These are phyloP conservation scores for Drosophila neotestacea DNA, from an alignment of 2,888 invertebrate genomes.

Conservation along the genomic window DNA sequence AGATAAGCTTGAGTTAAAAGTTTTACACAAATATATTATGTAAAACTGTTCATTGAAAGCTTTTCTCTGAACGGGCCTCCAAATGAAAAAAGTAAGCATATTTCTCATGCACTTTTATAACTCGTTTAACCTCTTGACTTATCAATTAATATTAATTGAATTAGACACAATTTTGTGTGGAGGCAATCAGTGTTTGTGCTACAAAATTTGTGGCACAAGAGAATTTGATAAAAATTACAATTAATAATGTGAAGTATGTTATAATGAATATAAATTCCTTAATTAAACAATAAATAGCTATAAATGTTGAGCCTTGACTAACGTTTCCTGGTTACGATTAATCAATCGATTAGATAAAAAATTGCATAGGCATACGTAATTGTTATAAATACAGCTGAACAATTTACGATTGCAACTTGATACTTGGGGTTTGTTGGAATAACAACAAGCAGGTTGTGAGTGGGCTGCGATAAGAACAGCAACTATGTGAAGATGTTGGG, in stretches of 20 bases:
- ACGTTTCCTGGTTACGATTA: conserved; percentile 20
- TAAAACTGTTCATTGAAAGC: background rate
- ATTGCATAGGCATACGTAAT: conserved; percentile 13
- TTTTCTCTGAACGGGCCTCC: background rate
- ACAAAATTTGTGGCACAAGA: conserved; percentile 2
- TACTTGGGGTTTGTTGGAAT: conserved; percentile 12
- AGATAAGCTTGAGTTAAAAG: background rate
- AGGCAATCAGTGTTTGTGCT: conserved; percentile 41
- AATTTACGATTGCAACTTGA: conserved; percentile 47
- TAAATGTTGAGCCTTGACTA: conserved; percentile 7
- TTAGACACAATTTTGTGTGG: conserved; percentile 40
- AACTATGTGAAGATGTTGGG: conserved; percentile 22
- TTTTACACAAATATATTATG: background rate
- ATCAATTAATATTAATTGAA: conserved; percentile 71
- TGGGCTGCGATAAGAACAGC: conserved; percentile 18
- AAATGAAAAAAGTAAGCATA: conserved; percentile 6
- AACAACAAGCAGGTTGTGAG: conserved; percentile 6
- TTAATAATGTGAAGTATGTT: background rate
- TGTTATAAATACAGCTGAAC: conserved; percentile 18
- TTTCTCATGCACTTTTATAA: conserved; percentile 35
- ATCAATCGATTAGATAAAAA: conserved; percentile 22
- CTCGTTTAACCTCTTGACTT: conserved; percentile 66
- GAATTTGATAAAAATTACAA: background rate
- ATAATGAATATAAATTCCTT: background rate
- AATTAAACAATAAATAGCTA: conserved; percentile 2